Base-by-base conservation (phyloP, 2,888 invertebrate species). In the Cephus sareptanus region DNA sequence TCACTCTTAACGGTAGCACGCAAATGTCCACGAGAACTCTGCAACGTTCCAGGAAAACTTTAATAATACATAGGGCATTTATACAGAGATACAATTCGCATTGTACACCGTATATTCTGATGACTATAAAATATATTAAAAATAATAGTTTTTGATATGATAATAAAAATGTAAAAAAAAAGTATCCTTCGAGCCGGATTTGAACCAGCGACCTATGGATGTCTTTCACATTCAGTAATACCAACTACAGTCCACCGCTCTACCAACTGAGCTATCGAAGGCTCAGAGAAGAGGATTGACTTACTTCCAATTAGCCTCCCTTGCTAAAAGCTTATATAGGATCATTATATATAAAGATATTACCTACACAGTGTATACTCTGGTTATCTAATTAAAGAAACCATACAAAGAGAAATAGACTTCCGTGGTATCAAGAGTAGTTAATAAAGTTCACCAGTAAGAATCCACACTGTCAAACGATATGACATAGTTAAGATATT, bases 231-330 rank as follows among this genome's bases (percentile, higher is more conserved):
- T 73, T 75, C 6, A 37, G 3, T 23, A 34, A 13, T 40, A 73
- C 89, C 91, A 84, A 91, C 91, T 91, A 91, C 91, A 91, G 91
- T 91, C 91, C 91, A 91, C 91, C 91, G 91, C 91, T 91, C 91
- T 91, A 91, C 91, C 91, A 91, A 91, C 91, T 91, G 91, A 91
- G 90, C 91, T 91, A 91, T 91, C 91, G 91, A 91, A 91, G 91
- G 91, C 76, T 79, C 74, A 0, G 33, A 73, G 77, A 76, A 81
- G 73, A 79, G 74, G 69, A 3, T n/a, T 74, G 79, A n/a, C 31
- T 79, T 81, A 31, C 23, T 23, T 13, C 0, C 23, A 0, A 13
- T 68, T 76, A 40, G n/a, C 2, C 9, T 9, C 9, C 23, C 23
- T 56, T 23, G 2, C 56, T 23, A 23, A 56, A 23, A 56, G 23